Evolutionary conservation across 92 coral and sea anemone species (phyloP).

Genomic region (Meandrina meandrites): DNA sequence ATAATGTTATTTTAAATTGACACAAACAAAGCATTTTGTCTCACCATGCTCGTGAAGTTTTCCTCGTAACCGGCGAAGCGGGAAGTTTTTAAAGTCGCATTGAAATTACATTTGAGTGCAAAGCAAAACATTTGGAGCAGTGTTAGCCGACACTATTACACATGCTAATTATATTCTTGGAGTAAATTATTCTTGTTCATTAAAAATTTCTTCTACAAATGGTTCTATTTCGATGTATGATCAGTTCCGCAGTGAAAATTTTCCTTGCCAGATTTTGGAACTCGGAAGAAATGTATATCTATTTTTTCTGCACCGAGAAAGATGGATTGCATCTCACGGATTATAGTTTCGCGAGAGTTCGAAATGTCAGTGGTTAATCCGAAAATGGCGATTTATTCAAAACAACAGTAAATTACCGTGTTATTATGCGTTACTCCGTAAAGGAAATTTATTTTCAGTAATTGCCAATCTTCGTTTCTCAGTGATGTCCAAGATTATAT

Average conservation of each 20-base stretch:
- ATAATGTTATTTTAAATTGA: neutral
- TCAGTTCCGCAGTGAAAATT: neutral
- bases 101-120: slow-evolving; percentile 17
- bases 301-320: neutral
- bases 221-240: neutral
- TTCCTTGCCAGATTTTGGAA: neutral
- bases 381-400: neutral
- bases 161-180: slow-evolving; percentile 11
- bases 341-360: neutral
- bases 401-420: neutral
- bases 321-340: neutral
- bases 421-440: neutral
- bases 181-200: neutral
- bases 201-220: neutral
- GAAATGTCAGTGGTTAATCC: slow-evolving; percentile 1
- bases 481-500: neutral
- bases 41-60: neutral
- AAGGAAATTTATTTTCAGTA: neutral
- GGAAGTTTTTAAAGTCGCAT: neutral
- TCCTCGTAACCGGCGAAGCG: neutral
- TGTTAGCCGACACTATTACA: slow-evolving; percentile 5
- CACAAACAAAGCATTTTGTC: neutral
- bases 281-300: neutral
- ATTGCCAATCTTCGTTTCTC: neutral
- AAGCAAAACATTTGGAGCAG: neutral